These are phyloP conservation scores for Macrotus californicus DNA, from an alignment of 2,113 vertebrate genomes.

Conservation along the genomic window DNA sequence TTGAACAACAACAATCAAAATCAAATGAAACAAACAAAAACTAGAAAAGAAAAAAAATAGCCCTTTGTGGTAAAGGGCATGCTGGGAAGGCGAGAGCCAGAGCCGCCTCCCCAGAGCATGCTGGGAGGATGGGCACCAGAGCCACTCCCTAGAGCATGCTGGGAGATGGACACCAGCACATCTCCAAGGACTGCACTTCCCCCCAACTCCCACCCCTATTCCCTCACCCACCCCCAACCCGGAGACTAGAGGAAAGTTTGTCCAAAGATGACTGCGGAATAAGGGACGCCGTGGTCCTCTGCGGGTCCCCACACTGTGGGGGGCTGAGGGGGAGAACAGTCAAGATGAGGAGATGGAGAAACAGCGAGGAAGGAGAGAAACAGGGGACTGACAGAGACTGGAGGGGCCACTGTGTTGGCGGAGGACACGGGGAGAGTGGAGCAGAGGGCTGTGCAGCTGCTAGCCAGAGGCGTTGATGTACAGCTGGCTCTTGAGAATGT, in stretches of 20 bases:
- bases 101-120: conserved; percentile 67
- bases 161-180: conserved; percentile 54
- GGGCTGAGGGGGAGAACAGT: conserved; percentile 56
- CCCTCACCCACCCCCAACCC: conserved; percentile 55
- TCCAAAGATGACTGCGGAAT: conserved; percentile 60
- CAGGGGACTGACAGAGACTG: conserved; percentile 60
- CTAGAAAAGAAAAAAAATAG: neutral
- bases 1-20: conserved; percentile 46
- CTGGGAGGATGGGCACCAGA: conserved; percentile 45
- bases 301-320: conserved; percentile 64
- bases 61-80: conserved; percentile 72
- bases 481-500: conserved; percentile 98
- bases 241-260: neutral
- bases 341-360: conserved; percentile 60
- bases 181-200: conserved; percentile 1
- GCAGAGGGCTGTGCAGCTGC: conserved; percentile 42
- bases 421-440: conserved; percentile 65
- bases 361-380: conserved; percentile 76
- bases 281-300: conserved; percentile 43
- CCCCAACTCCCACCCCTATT: conserved; percentile 40
- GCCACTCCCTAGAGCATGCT: conserved; percentile 54
- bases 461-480: conserved; percentile 98
- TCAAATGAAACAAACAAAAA: neutral
- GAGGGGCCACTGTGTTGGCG: conserved; percentile 50
- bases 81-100: conserved; percentile 67